Base-by-base conservation (phyloP, 2,888 invertebrate genomes). In the Pandemis corylana region DNA sequence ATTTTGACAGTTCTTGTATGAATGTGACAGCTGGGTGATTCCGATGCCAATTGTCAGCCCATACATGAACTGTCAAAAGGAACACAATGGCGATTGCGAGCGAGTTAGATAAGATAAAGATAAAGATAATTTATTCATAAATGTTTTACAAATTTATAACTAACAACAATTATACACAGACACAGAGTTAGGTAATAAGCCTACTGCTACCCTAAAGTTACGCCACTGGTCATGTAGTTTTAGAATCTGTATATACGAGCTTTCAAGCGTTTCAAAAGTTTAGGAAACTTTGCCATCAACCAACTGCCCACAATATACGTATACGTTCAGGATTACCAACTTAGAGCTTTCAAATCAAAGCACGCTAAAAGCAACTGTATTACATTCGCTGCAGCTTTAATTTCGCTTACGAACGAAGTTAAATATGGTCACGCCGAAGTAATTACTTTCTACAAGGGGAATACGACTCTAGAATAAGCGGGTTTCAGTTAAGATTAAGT, bases 271-370 rank as follows among this genome's bases (percentile, higher is more conserved):
- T 69, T 68, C 42, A 78, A 86, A 88, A 89, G 80, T 89, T 93
- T 92, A 79, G 82, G 87, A 87, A 85, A 68, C 91, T 68, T 79
- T 85, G 91, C 77, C 80, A 83, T 71, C 77, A 81, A 91, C 89
- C 94, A 93, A 94, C 94, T 94, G 94, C 93, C 90, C 89, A 89
- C 87, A 82, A 87, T 85, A 89, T 88, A 90, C 84, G 66, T 75
- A 84, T 85, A 89, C 85, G 88, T 79, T 85, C 82, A 84, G 86
- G 85, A 81, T 71, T 70, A 84, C 82, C 82, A 79, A 82, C 83
- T 82, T 80, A 74, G 83, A 90, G 89, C 90, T 90, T 89, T 87
- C 79, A 64, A 68, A 73, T 28, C 3, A 56, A 15, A 51, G 49
- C 72, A 80, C 61, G 12, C 51, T 42, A 85, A 76, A 77, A 77